Base-by-base conservation (phyloP, 2,888 invertebrate species). In the Ormyrus pomaceus region DNA sequence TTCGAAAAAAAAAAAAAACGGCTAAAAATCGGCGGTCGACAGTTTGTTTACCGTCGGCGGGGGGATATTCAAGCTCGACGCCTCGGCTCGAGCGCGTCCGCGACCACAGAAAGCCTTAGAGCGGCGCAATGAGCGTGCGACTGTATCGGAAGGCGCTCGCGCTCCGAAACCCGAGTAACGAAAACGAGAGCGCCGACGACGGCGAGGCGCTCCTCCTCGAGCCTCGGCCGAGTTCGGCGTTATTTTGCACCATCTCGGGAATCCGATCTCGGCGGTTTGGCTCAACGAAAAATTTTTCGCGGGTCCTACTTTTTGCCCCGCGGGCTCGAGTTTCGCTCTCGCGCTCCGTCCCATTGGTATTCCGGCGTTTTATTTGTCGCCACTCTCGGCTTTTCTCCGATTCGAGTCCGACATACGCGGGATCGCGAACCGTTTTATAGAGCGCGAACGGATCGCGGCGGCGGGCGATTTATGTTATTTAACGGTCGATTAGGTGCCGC, bases 251-350 rank as follows among this genome's bases (percentile, higher is more conserved):
- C 82, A 81, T 79, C 82, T 81, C 85, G 4, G 34, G 84, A 86
- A 87, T 86, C 85, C 83, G 86, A 86, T 87, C 83, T 83, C 84
- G 86, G 86, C 83, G 87, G 85, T 86, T 85, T 82, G 13, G 45
- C 9, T 56, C 13, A 51, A 58, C 66, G 65, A 66, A 74, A 74
- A 73, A 64, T 66, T 66, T 46, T 68, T 65, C 64, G 56, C 64
- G 59, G 51, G 58, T 65, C 70, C 75, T 34, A 4, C 34, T 4
- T 34, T 75, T 59, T 19, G 19, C 6, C 6, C 2, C 19, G 45
- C 53, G 55, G 34, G 64, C 64, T 79, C 79, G 75, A 50, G 53
- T 79, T 79, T 74, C 79, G 3, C 58, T 61, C 13, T 61, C 13
- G 50, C 8, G 45, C 34, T 34, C 34, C 4, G 34, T 34, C 34